phyloP scores from a whole-genome alignment of 2,113 vertebrate genomes.

The Shinisaurus crocodilurus region DNA sequence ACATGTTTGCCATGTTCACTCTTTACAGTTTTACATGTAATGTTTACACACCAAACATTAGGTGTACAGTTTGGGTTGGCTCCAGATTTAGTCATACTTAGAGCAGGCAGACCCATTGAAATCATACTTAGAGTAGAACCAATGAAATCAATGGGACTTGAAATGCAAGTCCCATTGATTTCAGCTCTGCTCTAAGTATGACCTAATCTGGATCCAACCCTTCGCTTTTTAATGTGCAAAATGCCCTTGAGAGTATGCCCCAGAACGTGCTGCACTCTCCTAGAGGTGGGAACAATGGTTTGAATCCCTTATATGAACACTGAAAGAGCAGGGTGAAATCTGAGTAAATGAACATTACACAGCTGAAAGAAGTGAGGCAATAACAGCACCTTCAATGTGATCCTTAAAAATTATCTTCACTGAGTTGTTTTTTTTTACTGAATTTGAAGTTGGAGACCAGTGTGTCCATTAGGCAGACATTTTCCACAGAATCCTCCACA shows the following conservation, averaged over 20 bases:
- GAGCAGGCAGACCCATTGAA: too few relatives aligned
- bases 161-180: too few relatives aligned
- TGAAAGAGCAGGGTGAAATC: conserved; percentile 29
- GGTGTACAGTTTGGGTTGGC: background rate
- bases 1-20: background rate
- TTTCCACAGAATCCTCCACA: conserved; percentile 98
- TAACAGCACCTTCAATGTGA: conserved; percentile 62
- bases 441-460: conserved; percentile 87
- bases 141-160: too few relatives aligned
- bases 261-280: background rate
- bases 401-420: conserved; percentile 7
- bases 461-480: conserved; percentile 87
- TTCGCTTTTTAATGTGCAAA: background rate
- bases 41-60: background rate
- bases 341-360: conserved; percentile 28
- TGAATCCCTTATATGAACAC: conserved; percentile 36
- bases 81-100: too few relatives aligned
- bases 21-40: background rate
- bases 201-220: too few relatives aligned
- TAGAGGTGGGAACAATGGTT: conserved; percentile 2
- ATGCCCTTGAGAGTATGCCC: background rate
- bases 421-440: conserved; percentile 70
- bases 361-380: conserved; percentile 37
- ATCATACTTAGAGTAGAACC: too few relatives aligned
- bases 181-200: too few relatives aligned